A percentile compares a stretch with the other conserved stretches of the same genome.
phyloP scores from a whole-genome alignment of 2,113 vertebrate species.

The Athene noctua region DNA sequence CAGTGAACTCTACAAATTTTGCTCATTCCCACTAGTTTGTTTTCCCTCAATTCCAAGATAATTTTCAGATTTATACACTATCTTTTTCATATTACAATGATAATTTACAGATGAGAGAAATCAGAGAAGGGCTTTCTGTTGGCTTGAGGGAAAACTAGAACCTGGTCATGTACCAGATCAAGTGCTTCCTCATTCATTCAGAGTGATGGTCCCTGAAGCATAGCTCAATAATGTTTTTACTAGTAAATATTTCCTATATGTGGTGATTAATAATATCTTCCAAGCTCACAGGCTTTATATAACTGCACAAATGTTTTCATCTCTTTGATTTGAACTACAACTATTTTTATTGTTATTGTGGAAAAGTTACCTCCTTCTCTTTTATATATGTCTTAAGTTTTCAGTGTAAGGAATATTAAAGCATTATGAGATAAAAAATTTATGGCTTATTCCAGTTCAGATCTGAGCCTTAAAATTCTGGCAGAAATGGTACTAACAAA shows the following conservation, averaged over 20 bases:
- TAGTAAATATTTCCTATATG: background rate
- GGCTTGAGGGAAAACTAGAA: background rate
- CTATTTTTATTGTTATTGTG: background rate
- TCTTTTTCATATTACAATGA: background rate
- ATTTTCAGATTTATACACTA: background rate
- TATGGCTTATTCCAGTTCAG: background rate
- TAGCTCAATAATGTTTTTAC: background rate
- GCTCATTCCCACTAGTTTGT: background rate
- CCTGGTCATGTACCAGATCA: background rate
- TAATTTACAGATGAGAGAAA: background rate
- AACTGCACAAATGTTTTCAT: background rate
- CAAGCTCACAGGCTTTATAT: background rate
- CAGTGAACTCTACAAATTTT: background rate
- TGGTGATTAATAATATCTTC: background rate
- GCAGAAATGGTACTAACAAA: background rate
- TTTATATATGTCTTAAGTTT: background rate
- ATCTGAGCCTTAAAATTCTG: background rate
- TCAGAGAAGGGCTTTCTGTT: background rate
- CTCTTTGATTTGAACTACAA: background rate
- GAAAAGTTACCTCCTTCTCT: rapidly evolving
- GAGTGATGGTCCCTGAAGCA: background rate
- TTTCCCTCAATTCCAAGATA: background rate
- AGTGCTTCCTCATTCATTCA: background rate
- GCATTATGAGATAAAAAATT: background rate
- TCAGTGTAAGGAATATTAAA: background rate